Conservation (phyloP, 2,113 vertebrate genomes). For the Dascyllus trimaculatus region DNA sequence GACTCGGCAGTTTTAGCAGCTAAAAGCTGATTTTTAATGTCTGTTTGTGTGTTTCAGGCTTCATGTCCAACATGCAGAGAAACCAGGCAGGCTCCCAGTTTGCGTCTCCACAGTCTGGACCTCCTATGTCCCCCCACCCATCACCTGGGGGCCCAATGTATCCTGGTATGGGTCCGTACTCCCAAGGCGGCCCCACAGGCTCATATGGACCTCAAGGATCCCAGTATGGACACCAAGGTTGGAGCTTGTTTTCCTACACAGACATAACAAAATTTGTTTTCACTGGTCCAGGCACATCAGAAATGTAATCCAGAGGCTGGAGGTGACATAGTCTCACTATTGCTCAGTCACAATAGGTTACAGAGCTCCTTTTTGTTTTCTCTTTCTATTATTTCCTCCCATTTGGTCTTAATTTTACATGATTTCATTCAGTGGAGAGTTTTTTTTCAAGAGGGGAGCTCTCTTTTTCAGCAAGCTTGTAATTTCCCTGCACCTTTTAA, state of each 20-base stretch:
- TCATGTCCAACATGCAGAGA: slow-evolving; percentile 92
- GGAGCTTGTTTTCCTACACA: slow-evolving; percentile 18
- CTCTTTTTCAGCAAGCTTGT: too few species aligned
- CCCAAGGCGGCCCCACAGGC: slow-evolving; percentile 90
- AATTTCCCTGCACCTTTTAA: not conserved
- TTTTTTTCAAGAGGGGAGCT: too few species aligned
- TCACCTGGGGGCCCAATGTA: slow-evolving; percentile 92
- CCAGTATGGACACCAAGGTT: slow-evolving; percentile 96
- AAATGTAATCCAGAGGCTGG: too few species aligned
- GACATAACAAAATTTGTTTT: too few species aligned
- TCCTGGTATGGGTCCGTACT: slow-evolving; percentile 89
- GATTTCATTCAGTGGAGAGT: too few species aligned
- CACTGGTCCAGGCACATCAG: too few species aligned
- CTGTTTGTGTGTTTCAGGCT: slow-evolving; percentile 83
- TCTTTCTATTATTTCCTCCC: too few species aligned
- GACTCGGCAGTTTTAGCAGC: not conserved
- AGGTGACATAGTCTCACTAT: too few species aligned
- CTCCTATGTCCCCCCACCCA: slow-evolving; percentile 93
- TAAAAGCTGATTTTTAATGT: slow-evolving; percentile 14
- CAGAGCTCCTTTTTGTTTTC: too few species aligned
- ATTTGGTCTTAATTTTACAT: too few species aligned
- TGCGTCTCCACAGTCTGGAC: slow-evolving; percentile 90
- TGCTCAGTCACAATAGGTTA: too few species aligned
- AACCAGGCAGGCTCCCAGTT: slow-evolving; percentile 92
- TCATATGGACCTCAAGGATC: slow-evolving; percentile 92